Conservation (phyloP, 2,797 vertebrate genomes). For the Artibeus lituratus region DNA sequence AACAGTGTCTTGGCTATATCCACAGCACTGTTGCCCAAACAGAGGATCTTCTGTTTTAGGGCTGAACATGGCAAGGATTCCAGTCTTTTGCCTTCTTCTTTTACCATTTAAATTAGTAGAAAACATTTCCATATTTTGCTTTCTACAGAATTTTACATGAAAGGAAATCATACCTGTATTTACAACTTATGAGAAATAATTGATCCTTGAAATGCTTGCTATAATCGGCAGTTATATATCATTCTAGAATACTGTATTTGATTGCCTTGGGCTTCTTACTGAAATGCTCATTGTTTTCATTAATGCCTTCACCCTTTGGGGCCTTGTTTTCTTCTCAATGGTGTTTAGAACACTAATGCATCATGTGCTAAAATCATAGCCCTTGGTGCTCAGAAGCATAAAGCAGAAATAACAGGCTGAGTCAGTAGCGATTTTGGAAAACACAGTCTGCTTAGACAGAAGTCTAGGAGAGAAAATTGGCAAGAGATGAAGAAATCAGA, state of each 20-base stretch:
- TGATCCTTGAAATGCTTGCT: not conserved
- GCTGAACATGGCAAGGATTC: constrained; percentile 69
- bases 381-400: constrained; percentile 41
- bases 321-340: constrained; percentile 51
- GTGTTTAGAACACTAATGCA: constrained; percentile 62
- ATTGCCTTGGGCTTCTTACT: not conserved
- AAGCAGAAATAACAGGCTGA: constrained; percentile 70
- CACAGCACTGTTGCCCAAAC: constrained; percentile 74
- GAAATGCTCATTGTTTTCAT: constrained; percentile 49
- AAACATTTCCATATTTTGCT: constrained; percentile 65
- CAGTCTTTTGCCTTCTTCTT: constrained; percentile 58
- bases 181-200: constrained; percentile 35
- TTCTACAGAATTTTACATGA: constrained; percentile 46
- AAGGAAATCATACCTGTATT: constrained; percentile 63
- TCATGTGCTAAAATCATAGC: constrained; percentile 60
- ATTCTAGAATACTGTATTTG: constrained; percentile 20
- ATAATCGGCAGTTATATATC: not conserved
- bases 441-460: constrained; percentile 63
- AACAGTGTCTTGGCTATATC: constrained; percentile 68
- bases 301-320: constrained; percentile 50
- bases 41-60: constrained; percentile 69
- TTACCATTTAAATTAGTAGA: constrained; percentile 67
- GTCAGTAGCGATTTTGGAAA: constrained; percentile 65
- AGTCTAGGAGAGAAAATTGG: constrained; percentile 73
- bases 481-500: constrained; percentile 66